Evolutionary conservation across 2,113 vertebrate genomes (phyloP), one percentile per base, ranked within the genome.

Genomic region (Cacatua alba): DNA sequence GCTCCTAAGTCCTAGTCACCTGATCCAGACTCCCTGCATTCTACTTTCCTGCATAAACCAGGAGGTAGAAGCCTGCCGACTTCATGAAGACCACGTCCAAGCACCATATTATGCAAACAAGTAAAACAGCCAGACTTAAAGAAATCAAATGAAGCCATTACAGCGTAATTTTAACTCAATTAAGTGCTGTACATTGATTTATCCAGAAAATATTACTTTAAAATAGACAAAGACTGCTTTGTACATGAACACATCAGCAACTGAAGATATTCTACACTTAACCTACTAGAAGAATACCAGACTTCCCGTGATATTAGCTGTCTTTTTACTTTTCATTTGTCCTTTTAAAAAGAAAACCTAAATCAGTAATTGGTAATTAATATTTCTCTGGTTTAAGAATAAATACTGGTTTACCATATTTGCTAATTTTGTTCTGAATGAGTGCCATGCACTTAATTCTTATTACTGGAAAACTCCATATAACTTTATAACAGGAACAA

Each of bases 311-410:
- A 95, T n/a, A 89, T 41, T 55, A 80, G 35, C 37, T 94, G 71
- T 72, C 84, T 41, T 88, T 95, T 92, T 59, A 78, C 89, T 94
- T 93, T 94, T 86, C 3, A 68, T 77, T 89, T 84, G 20, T 65
- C 21, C 33, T 68, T 92, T 92, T 62, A 64, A 68, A 78, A 75
- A 72, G 43, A 78, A 91, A 95, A 94, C 29, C 49, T 68, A 75
- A 86, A 49, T 79, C 39, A 37, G 63, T 74, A 89, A 91, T 95
- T 62, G 49, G 43, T 69, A 96, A 90, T 62, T 92, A 85, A 89
- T 24, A 41, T 67, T 80, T 31, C 52, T 48, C 44, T 62, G 43
- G 39, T 63, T 89, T 48, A 80, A 82, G 65, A 93, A 92, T 87
- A 95, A 95, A 88, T 82, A 87, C 31, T 33, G 14, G 37, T 77